Evolutionary conservation across 2,888 invertebrate species (phyloP), one percentile per base, ranked within the genome.

Genomic region (Dicyrtomina minuta): DNA sequence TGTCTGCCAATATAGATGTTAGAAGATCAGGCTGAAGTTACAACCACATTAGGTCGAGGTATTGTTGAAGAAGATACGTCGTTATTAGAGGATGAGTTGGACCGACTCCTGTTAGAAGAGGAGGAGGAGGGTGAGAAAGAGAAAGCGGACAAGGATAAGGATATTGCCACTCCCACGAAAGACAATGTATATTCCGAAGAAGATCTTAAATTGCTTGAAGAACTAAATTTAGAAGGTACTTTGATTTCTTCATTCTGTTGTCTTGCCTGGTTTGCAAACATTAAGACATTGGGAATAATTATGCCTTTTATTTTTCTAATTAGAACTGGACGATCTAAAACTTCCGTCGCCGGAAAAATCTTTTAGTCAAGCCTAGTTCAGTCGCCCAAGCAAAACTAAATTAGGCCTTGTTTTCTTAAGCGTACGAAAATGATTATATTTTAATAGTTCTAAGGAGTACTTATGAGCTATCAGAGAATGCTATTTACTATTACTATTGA

Each of bases 1-100:
- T 51, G 44, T 51, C 39, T 46, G 13, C 5, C 17, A 13, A 13
- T 5, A 55, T 58, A 75, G 76, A 67, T 72, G n/a, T 61, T 76
- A 43, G 76, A 76, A 17, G 68, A 74, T 44, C 72, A 73, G n/a
- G 66, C 68, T 12, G 76, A 76, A 59, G 61, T 76, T 26, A 64
- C 66, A 22, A 51, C 69, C 13, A 62, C 71, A 2, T 53, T 76
- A 17, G 55, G 69, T 2, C 72, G 72, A 26, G 72, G 69, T 13
- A 41, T 76, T 49, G 60, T 65, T 46, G 70, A 66, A 17, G 70
- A 74, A n/a, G 76, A 76, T 26, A 43, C 61, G 12, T 55, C 51
- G 24, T 68, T 62, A n/a, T 51, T 76, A 26, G 76, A 76, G 20
- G 58, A 65, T 26, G 76, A 74, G 58, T 46, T 76, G 22, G 75